These are phyloP conservation scores for Stegophylla sp. DNA, from an alignment of 2,888 invertebrate genomes.

Conservation along the genomic window DNA sequence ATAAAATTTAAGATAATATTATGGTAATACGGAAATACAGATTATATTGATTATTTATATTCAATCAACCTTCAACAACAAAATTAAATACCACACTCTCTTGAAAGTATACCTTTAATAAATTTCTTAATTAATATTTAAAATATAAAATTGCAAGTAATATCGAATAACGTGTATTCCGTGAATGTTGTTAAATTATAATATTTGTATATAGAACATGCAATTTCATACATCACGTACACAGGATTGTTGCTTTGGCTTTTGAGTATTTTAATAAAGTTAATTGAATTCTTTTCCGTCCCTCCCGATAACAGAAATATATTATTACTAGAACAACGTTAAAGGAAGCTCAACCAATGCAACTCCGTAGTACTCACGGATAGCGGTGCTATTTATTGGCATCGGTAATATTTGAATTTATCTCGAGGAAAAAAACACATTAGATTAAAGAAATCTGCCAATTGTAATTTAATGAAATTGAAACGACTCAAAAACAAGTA, in stretches of 20 bases:
- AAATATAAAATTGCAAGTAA: too few relatives aligned
- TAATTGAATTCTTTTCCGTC: constrained; percentile 42
- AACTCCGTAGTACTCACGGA: constrained; percentile 36
- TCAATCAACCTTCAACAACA: too few relatives aligned
- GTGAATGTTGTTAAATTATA: not conserved
- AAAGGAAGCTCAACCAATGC: constrained; percentile 13
- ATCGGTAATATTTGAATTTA: constrained; percentile 26
- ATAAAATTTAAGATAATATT: too few relatives aligned
- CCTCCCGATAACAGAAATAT: constrained; percentile 41
- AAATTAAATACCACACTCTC: too few relatives aligned
- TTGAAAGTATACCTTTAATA: too few relatives aligned
- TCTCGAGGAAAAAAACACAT: not conserved
- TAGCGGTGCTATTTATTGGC: constrained; percentile 19
- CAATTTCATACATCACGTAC: constrained; percentile 26
- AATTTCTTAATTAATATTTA: too few relatives aligned
- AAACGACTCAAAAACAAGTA: constrained; percentile 16
- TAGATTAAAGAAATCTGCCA: constrained; percentile 44
- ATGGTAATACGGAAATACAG: too few relatives aligned
- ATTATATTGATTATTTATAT: too few relatives aligned
- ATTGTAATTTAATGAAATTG: constrained; percentile 51
- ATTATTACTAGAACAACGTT: constrained; percentile 48
- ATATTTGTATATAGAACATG: not conserved
- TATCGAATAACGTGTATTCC: too few relatives aligned
- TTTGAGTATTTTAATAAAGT: constrained; percentile 50
- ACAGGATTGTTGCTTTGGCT: constrained; percentile 29